Conservation (phyloP, 2,113 vertebrate genomes). For the Chauna torquata region DNA sequence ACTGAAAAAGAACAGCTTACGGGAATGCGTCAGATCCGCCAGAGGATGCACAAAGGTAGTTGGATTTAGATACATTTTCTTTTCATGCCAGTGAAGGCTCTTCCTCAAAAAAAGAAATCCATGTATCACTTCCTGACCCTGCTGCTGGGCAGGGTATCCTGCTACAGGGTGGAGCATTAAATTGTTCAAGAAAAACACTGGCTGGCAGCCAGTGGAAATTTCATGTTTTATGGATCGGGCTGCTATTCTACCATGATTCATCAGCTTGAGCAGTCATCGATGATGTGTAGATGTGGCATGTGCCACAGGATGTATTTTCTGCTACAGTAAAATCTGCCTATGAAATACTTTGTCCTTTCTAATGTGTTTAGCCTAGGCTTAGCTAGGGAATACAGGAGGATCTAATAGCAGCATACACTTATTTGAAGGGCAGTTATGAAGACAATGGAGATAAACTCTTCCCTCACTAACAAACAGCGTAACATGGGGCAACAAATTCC, state of each 20-base stretch:
- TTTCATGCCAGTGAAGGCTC: conserved; percentile 64
- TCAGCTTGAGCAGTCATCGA: background rate
- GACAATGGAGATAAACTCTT: background rate
- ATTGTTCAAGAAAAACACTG: conserved; percentile 71
- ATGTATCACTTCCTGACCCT: conserved; percentile 76
- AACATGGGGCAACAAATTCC: background rate
- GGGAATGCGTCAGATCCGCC: background rate
- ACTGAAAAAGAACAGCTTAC: background rate
- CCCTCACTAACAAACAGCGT: background rate
- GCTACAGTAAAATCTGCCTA: background rate
- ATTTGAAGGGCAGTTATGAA: background rate
- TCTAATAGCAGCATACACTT: background rate
- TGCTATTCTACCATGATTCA: conserved; percentile 49
- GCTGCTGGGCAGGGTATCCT: conserved; percentile 83
- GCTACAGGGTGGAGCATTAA: conserved; percentile 80
- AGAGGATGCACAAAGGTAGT: conserved; percentile 4
- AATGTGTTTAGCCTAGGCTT: background rate
- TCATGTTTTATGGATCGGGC: conserved; percentile 33
- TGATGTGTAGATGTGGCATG: background rate
- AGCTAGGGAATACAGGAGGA: background rate
- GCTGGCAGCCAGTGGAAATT: conserved; percentile 75
- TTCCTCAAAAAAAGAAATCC: conserved; percentile 72
- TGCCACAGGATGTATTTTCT: background rate
- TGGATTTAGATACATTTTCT: conserved; percentile 62
- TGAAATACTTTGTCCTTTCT: background rate